Evolutionary conservation across 2,797 vertebrate genomes (phyloP), one percentile per base, ranked within the genome.

Genomic region (Xyrichtys novacula): DNA sequence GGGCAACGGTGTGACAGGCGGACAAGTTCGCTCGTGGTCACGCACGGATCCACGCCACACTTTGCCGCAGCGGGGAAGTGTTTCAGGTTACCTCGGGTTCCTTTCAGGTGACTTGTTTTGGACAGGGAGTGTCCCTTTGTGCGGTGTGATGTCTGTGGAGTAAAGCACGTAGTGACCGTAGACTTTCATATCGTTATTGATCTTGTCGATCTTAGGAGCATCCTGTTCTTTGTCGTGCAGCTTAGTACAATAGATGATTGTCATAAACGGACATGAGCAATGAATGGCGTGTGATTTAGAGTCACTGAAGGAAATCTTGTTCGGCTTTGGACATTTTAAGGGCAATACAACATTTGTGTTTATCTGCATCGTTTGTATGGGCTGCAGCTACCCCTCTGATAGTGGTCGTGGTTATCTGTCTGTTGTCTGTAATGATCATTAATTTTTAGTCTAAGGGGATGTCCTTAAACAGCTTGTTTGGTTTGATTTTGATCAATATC

Each of bases 1-100:
- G 31, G 11, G 32, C 32, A 12, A 12, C 32, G n/a, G 15, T 23
- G 40, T 52, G 11, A 12, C 39, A 4, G 20, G 47, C 17, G 20
- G 53, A 26, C 60, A 29, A 15, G 25, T 63, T 20, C 4, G 53
- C 85, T 79, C 81, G 73, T 76, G 81, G 74, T 67, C 39, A 19
- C 5, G 56, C 77, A 64, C 22, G 65, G 38, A 63, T 28, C 57
- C 20, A 9, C 65, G 63, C 74, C 71, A 64, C 84, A 69, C 70
- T 71, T 74, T 69, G 58, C 67, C 38, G 65, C 49, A 66, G 65
- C 14, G 56, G 36, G 73, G 40, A 65, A 63, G 67, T n/a, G 43
- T 46, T 16, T 67, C 39, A 20, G 40, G 39, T 59, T 62, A 5
- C 50, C 20, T 15, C 2, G 1, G 42, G 17, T 4, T 46, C 3